Conservation (phyloP, 2,797 vertebrate genomes). For the Falco concolor region DNA sequence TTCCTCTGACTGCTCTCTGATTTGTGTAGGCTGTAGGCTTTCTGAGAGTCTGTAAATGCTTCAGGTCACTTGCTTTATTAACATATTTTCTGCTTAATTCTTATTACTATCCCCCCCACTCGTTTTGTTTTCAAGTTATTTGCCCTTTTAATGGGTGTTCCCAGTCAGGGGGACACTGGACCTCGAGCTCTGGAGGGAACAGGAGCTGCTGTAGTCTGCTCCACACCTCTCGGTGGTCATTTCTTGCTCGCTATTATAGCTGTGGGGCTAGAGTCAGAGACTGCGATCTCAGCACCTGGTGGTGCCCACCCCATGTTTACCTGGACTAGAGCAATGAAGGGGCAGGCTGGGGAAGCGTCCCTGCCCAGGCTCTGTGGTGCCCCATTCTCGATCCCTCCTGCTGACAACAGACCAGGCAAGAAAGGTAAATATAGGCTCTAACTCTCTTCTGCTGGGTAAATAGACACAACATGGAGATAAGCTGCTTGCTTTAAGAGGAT, state of each 20-base stretch:
- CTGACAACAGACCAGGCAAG: neutral
- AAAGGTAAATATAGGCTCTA: neutral
- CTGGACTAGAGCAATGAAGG: neutral
- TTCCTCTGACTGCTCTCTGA: neutral
- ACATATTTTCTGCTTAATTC: neutral
- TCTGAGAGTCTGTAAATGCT: neutral
- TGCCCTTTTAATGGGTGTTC: neutral
- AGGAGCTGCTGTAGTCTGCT: neutral
- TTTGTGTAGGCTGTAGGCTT: neutral
- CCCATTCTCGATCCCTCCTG: neutral
- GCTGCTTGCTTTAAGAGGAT: neutral
- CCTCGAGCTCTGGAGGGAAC: neutral
- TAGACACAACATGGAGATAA: neutral
- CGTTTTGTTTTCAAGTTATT: neutral
- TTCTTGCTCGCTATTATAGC: neutral
- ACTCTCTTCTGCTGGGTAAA: neutral
- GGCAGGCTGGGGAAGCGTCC: neutral
- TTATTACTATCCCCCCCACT: neutral
- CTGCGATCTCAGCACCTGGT: neutral
- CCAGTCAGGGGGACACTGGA: neutral
- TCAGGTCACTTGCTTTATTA: neutral
- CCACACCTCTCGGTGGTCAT: neutral
- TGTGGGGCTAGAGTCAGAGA: neutral
- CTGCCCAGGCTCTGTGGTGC: neutral
- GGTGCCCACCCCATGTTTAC: neutral